A percentile compares a stretch with the other conserved stretches of the same genome.
Evolutionary conservation across 2,888 invertebrate genomes (phyloP).

Genomic region (Andricus quercusramuli): DNA sequence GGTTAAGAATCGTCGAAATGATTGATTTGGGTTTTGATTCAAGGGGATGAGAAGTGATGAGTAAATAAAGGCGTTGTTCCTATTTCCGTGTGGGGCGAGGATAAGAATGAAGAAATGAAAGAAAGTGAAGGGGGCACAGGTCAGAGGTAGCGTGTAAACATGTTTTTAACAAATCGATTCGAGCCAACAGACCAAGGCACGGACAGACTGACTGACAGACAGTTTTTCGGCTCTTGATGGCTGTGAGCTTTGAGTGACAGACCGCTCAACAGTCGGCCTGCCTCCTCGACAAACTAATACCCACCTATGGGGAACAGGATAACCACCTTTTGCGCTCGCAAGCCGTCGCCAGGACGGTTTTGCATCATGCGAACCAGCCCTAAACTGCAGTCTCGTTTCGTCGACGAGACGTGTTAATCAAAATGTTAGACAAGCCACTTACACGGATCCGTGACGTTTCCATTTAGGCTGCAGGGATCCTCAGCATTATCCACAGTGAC

Average conservation of each 20-base stretch:
- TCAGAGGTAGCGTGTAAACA: conserved; percentile 72
- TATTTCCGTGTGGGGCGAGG: background rate
- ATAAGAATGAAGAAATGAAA: conserved; percentile 52
- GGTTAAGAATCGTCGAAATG: too few species aligned
- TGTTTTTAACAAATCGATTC: conserved; percentile 74
- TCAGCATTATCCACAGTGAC: conserved; percentile 37
- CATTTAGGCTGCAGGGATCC: conserved; percentile 70
- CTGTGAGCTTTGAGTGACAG: conserved; percentile 65
- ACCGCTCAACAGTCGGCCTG: conserved; percentile 66
- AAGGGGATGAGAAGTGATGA: background rate
- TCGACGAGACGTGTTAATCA: conserved; percentile 77
- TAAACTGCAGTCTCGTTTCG: conserved; percentile 62
- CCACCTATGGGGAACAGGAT: conserved; percentile 70
- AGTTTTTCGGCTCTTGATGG: conserved; percentile 63
- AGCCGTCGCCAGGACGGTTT: conserved; percentile 55
- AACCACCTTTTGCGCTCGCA: conserved; percentile 66
- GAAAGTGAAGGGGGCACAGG: conserved; percentile 58
- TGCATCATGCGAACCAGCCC: conserved; percentile 60
- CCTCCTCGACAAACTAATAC: conserved; percentile 76
- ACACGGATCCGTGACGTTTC: conserved; percentile 77
- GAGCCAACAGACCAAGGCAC: conserved; percentile 62
- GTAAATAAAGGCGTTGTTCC: background rate
- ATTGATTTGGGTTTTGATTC: background rate
- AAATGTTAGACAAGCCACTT: conserved; percentile 79
- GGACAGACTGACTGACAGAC: conserved; percentile 68